Evolutionary conservation across 2,113 vertebrate genomes (phyloP).

Genomic region (Phaethornis superciliosus): DNA sequence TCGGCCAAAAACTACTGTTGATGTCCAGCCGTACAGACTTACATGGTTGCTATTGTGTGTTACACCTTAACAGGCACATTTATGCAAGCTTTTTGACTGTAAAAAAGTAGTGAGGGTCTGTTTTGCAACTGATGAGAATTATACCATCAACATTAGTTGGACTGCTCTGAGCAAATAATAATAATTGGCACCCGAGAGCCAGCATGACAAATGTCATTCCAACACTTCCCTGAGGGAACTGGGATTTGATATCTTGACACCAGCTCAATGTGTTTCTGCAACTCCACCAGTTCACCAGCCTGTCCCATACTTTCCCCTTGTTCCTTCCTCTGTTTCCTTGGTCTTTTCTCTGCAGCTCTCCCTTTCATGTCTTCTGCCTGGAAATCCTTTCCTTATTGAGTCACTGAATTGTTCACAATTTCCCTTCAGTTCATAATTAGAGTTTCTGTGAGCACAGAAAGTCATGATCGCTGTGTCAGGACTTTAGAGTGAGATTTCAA

Average conservation of each 20-base stretch:
- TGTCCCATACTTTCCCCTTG: not conserved
- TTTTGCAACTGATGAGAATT: not conserved
- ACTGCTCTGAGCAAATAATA: not conserved
- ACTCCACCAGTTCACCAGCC: not conserved
- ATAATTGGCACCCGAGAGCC: not conserved
- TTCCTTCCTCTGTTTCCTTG: not conserved
- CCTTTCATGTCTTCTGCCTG: not conserved
- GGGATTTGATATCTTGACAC: not conserved
- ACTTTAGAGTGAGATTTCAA: not conserved
- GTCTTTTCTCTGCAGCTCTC: not conserved
- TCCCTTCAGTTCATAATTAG: conserved; percentile 2
- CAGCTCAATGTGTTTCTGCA: not conserved
- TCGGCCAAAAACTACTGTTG: not conserved
- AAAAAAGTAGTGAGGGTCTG: not conserved
- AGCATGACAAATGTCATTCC: not conserved
- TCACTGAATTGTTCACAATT: conserved; percentile 24
- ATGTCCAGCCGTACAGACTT: not conserved
- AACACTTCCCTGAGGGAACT: not conserved
- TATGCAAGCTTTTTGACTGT: not conserved
- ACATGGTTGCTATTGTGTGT: not conserved
- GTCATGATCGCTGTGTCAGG: not conserved
- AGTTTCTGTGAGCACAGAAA: not conserved
- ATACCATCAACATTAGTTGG: not conserved
- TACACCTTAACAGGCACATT: not conserved
- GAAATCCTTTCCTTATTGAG: conserved; percentile 41